Evolutionary conservation across 2,797 vertebrate genomes (phyloP), one percentile per base, ranked within the genome.

Genomic region (Chromobotia macracanthus): DNA sequence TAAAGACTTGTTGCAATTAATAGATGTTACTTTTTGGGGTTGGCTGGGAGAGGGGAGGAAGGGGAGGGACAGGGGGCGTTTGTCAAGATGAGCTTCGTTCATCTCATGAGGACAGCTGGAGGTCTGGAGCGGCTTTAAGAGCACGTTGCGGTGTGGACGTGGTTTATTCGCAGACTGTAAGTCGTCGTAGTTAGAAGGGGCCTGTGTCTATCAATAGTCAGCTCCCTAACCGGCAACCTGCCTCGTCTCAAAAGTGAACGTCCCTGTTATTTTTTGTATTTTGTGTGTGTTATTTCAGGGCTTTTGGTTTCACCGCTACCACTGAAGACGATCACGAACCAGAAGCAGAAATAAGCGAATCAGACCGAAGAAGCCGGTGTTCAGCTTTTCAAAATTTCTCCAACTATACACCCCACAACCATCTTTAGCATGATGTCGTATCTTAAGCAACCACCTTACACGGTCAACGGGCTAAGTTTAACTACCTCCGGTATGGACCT

Each of bases 381-480:
- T 75, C 90, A 51, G 35, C 89, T 90, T 93, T 90, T 91, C 91
- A 89, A 61, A 91, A 93, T 94, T 95, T 93, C 89, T 94, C 93
- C 88, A 92, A 94, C 91, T 95, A 95, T 89, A 90, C 89, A 90
- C 91, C 69, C 92, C 89, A 91, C 93, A 90, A 90, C 91, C 86
- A 96, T 97, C 93, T 96, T 98, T 99, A 98, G 97, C 96, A 98
- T 99, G 97, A 99, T 99, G 97, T 98, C 97, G 93, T 99, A 99
- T 98, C 96, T 98, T 91, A 98, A 99, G 95, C 97, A 99, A 98
- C 96, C 97, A 93, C 97, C 97, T 96, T 99, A 99, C 75, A 95
- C 97, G 87, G 97, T 99, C 89, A 99, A 99, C 89, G 97, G 97
- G 76, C 95, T 99, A 91, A 98, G 97, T 88, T 94, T 99, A 93